Base-by-base conservation (phyloP, 37 sponge, comb jelly and placozoan genomes). In the Mnemiopsis leidyi region DNA sequence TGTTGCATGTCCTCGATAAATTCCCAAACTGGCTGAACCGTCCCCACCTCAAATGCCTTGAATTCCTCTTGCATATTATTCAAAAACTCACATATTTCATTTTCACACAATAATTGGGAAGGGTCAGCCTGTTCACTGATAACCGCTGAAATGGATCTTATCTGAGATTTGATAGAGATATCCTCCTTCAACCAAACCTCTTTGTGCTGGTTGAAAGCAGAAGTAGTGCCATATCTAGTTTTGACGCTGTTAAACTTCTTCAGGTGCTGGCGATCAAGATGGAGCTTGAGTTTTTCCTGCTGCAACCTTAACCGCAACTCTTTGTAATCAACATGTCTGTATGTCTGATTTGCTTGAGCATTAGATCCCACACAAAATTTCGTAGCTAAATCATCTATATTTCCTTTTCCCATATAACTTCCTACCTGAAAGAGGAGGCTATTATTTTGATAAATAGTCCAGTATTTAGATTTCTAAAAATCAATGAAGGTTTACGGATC, bases 161-260 rank as follows among this genome's bases (percentile, higher is more conserved):
- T 40, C 30, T 85, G 90, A 38, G 90, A 85, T 23, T 85, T 85
- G 40, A 85, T 38, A 21, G 90, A 85, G 39, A 85, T 85, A 38
- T 85, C 90, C 39, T 95, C 93, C 33, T 92, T 94, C 36, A 83
- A 3, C 97, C 97, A 97, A 0, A 94, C 88, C 23, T 95, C 94
- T 0, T 68, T 77, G 93, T 97, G 97, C 29, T 94, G 83, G 18
- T 76, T 90, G 31, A 95, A 69, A 13, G 90, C 61, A 3, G 90
- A 85, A 28, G 90, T 85, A 3, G 90, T 40, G 5, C 90, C 90
- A 40, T 85, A 85, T 39, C 61, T 36, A 13, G 90, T 40, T 85
- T 85, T 85, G 48, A 85, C 36, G 0, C 61, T 33, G 35, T 85
- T 85, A 61, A 85, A 85, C 30, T 85, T 85, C 39, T 85, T 85